Conservation (phyloP, 2,888 invertebrate species). For the Agrilus biguttatus region DNA sequence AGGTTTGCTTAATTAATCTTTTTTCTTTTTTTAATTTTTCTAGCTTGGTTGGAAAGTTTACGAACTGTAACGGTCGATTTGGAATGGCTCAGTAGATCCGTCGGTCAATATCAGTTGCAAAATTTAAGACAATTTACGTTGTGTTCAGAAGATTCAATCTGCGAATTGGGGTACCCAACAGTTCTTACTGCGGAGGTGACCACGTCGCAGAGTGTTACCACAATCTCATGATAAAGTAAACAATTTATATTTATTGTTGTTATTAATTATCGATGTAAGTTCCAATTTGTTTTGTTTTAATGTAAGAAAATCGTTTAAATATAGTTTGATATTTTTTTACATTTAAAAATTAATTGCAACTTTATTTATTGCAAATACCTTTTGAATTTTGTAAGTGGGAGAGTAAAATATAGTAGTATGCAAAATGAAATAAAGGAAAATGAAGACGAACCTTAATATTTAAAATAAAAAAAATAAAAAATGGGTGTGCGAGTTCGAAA, state of each 20-base stretch:
- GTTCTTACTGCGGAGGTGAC: conserved; percentile 17
- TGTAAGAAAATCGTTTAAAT: too few species aligned
- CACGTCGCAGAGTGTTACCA: conserved; percentile 4
- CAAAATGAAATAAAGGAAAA: neutral
- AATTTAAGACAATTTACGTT: conserved; percentile 22
- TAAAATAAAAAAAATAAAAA: neutral
- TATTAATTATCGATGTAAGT: too few species aligned
- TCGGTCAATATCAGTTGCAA: conserved; percentile 23
- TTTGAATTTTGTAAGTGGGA: too few species aligned
- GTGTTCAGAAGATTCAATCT: conserved; percentile 21
- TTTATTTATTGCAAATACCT: too few species aligned
- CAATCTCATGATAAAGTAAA: too few species aligned
- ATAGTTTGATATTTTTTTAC: too few species aligned
- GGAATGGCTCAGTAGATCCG: conserved; percentile 27
- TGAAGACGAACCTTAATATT: neutral
- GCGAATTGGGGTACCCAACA: conserved; percentile 22
- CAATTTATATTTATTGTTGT: too few species aligned
- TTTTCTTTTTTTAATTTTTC: conserved; percentile 10
- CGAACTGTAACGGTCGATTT: conserved; percentile 25
- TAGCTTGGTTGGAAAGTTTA: conserved; percentile 23
- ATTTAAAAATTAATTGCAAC: too few species aligned
- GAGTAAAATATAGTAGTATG: neutral
- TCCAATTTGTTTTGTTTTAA: too few species aligned
- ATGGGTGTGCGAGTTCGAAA: too few species aligned
- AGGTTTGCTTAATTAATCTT: neutral